These are phyloP conservation scores for Drosophila acutilabella DNA, from an alignment of 2,888 invertebrate genomes.

Conservation along the genomic window DNA sequence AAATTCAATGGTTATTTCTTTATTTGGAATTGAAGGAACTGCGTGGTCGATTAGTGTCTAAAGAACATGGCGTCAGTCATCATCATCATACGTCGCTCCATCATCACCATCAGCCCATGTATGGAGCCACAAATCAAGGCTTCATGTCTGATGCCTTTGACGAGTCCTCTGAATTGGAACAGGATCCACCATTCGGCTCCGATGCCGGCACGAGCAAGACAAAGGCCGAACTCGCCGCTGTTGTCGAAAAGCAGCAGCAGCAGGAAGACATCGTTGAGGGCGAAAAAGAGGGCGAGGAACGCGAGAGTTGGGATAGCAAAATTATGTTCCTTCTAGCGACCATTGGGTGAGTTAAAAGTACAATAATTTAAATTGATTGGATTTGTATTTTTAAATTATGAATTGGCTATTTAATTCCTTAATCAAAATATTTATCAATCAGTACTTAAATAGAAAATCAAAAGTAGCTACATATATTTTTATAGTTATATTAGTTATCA, in stretches of 20 bases:
- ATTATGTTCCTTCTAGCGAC: conserved; percentile 96
- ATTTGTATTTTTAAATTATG: too few species aligned
- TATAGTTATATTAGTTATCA: too few species aligned
- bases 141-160: conserved; percentile 86
- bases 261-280: conserved; percentile 87
- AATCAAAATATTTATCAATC: too few species aligned
- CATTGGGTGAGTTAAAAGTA: conserved; percentile 87
- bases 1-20: background rate
- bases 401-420: too few species aligned
- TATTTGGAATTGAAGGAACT: conserved; percentile 87
- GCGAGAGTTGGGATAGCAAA: conserved; percentile 97
- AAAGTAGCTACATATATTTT: too few species aligned
- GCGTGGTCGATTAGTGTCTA: conserved; percentile 90
- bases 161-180: conserved; percentile 82
- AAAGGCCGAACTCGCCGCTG: conserved; percentile 77
- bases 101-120: conserved; percentile 86
- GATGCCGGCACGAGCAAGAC: conserved; percentile 83
- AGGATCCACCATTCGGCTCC: conserved; percentile 70
- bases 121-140: conserved; percentile 94
- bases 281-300: conserved; percentile 89
- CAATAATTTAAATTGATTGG: too few species aligned
- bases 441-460: too few species aligned
- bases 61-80: conserved; percentile 89
- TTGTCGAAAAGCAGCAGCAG: conserved; percentile 59
- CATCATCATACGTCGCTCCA: conserved; percentile 78